Evolutionary conservation across 2,888 invertebrate species (phyloP).

Genomic region (Ashinkailepas kermadecensis): DNA sequence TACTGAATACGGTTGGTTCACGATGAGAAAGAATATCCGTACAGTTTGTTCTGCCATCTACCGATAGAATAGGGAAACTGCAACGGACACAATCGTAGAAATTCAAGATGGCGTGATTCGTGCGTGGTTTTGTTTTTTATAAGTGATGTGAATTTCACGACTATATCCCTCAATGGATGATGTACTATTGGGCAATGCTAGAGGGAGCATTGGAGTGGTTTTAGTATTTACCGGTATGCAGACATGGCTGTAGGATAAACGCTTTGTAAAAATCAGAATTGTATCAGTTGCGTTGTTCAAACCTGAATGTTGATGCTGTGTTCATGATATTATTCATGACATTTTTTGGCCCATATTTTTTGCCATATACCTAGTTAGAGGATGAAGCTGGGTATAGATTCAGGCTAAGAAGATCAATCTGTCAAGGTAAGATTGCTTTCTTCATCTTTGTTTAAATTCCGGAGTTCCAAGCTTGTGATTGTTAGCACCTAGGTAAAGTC

Average conservation of each 20-base stretch:
- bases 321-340: no score
- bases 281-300: neutral
- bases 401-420: neutral
- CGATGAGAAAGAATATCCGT: neutral
- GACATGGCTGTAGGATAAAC: no score
- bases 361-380: neutral
- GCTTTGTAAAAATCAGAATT: neutral
- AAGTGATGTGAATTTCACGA: neutral
- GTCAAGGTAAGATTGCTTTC: neutral
- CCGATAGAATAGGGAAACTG: neutral
- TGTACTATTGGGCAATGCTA: no score
- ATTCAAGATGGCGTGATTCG: slow-evolving; percentile 14
- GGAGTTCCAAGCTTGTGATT: no score
- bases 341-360: no score
- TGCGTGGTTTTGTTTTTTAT: slow-evolving; percentile 10
- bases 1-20: no score
- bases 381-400: neutral
- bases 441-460: neutral
- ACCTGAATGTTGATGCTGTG: neutral
- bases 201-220: no score
- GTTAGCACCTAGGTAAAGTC: no score
- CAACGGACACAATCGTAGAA: slow-evolving; percentile 14
- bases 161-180: no score
- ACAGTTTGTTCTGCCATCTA: slow-evolving; percentile 2
- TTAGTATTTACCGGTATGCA: no score